A percentile compares a stretch with the other conserved stretches of the same genome.
These are phyloP conservation scores for Eumacrocentrus americanus DNA, from an alignment of 2,888 invertebrate genomes.

Conservation along the genomic window DNA sequence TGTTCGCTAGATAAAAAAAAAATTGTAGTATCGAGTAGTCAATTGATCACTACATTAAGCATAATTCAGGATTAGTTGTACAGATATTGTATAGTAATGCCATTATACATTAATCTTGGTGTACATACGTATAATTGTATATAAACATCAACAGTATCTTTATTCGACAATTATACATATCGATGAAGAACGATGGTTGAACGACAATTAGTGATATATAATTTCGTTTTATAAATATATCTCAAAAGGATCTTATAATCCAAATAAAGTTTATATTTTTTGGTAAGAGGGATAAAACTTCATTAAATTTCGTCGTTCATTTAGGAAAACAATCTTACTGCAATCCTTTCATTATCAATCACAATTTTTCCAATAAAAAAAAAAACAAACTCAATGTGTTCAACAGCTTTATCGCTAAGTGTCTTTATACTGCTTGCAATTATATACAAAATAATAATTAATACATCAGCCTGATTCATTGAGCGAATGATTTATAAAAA, in stretches of 20 bases:
- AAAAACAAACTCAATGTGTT: not conserved
- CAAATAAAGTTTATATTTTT: constrained; percentile 59
- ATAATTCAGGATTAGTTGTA: too few relatives aligned
- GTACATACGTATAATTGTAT: constrained; percentile 23
- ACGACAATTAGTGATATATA: constrained; percentile 49
- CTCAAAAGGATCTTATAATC: constrained; percentile 42
- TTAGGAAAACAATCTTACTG: not conserved
- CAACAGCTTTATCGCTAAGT: not conserved
- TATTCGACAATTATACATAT: constrained; percentile 48
- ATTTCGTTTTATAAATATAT: constrained; percentile 53
- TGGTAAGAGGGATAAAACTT: constrained; percentile 45
- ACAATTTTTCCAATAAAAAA: too few relatives aligned
- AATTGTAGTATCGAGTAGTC: not conserved
- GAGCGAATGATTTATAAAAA: not conserved
- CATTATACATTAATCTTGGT: constrained; percentile 8
- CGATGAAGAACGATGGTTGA: constrained; percentile 47
- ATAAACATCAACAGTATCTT: constrained; percentile 10
- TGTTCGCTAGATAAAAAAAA: too few relatives aligned
- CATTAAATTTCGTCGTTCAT: constrained; percentile 7
- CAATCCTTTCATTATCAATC: not conserved
- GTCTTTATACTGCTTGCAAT: not conserved
- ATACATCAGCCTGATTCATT: not conserved
- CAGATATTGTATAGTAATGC: constrained; percentile 11
- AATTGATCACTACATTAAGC: too few relatives aligned
- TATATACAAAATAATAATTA: not conserved